Evolutionary conservation across 2,113 vertebrate species (phyloP), one percentile per base, ranked within the genome.

Genomic region (Syngnathus scovelli): DNA sequence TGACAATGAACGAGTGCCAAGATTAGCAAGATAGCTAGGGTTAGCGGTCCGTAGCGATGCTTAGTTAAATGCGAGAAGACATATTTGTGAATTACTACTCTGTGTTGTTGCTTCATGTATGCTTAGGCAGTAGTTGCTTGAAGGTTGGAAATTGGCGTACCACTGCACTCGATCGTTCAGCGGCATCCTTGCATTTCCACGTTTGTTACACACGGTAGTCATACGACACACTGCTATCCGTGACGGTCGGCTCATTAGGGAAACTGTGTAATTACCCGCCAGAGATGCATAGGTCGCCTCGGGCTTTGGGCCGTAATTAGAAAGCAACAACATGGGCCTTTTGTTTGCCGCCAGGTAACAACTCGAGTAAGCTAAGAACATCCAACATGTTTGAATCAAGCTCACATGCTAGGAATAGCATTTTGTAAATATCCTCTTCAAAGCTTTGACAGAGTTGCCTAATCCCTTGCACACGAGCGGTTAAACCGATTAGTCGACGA

Each of bases 231-330:
- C 71, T 67, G 63, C 64, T 39, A 44, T 16, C 27, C 6, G 8
- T 72, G 66, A 56, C 71, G 48, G 78, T 74, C 68, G 51, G 68
- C 23, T 70, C 73, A 78, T 84, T 78, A 82, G 77, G 68, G 82
- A 78, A 84, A 75, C 78, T 85, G 82, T 76, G 64, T 82, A 83
- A 88, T 86, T 77, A 84, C 67, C 76, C 68, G 73, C 76, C 60
- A 66, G 59, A 68, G 64, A 67, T 66, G 72, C 79, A 77, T 19
- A 64, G 82, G 81, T 84, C 41, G 66, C 75, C 70, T 23, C 1
- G 38, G 77, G 83, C 72, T 70, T 48, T 19, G 27, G 21, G 37
- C 70, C 61, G 72, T 87, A 83, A 84, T 87, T 84, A 79, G 66
- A 75, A 70, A 75, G 69, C 1, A 66, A 4, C 46, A 48, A 48